Conservation (phyloP, 2,113 vertebrate genomes). For the Monopterus albus region DNA sequence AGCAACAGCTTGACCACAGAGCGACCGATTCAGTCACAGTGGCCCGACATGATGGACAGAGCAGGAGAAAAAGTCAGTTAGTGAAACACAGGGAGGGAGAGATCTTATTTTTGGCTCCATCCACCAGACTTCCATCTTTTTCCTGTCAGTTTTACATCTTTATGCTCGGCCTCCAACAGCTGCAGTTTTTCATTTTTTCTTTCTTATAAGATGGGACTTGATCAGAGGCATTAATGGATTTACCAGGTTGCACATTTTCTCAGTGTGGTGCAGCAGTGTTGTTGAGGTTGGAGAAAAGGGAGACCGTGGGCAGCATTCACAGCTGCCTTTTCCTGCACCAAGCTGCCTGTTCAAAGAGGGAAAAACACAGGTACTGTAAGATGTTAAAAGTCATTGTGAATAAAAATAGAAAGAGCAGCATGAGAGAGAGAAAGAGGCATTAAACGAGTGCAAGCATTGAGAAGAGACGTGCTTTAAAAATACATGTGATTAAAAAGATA, state of each 20-base stretch:
- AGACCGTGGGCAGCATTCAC: slow-evolving; percentile 39
- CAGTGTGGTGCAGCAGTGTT: slow-evolving; percentile 4
- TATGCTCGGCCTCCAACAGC: slow-evolving; percentile 8
- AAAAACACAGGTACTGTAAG: slow-evolving; percentile 38
- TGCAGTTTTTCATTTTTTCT: slow-evolving; percentile 2
- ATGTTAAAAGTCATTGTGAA: slow-evolving; percentile 39
- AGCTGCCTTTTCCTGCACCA: slow-evolving; percentile 37
- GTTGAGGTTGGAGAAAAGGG: neutral
- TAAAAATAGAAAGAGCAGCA: slow-evolving; percentile 42
- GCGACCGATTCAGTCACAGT: slow-evolving; percentile 48
- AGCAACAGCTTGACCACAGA: slow-evolving; percentile 34
- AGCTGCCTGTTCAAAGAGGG: slow-evolving; percentile 61
- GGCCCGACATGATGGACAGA: slow-evolving; percentile 47
- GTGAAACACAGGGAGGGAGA: neutral
- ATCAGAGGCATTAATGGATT: slow-evolving; percentile 37
- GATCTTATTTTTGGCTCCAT: slow-evolving; percentile 29
- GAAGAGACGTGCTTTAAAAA: too few species aligned
- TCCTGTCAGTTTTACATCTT: neutral
- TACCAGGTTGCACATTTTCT: slow-evolving; percentile 11
- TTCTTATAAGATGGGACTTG: slow-evolving; percentile 13
- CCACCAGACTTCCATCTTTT: neutral
- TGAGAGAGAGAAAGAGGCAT: slow-evolving; percentile 3
- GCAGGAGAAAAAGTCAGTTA: neutral
- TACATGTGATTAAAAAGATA: too few species aligned
- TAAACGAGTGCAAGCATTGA: too few species aligned